Evolutionary conservation across 2,113 vertebrate genomes (phyloP), one percentile per base, ranked within the genome.

Genomic region (Protobothrops mucrosquamatus): DNA sequence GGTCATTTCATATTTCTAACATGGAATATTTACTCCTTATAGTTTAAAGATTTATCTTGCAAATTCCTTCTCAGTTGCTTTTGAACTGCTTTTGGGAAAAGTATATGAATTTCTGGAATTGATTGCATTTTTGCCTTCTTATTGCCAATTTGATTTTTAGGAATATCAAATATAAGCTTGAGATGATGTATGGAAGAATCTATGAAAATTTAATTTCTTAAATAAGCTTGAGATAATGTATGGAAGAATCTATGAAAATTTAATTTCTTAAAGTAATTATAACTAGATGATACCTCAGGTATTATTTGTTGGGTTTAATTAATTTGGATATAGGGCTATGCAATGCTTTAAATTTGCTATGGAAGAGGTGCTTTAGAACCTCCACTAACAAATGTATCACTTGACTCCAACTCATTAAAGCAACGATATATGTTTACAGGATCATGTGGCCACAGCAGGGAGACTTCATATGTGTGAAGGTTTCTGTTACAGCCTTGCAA

Each of bases 141-240:
- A 43, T 85, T 55, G 51, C 69, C 92, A 9, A 8, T 81, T 95
- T 87, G 85, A 9, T 74, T 92, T 90, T 94, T 94, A 94, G 74
- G 93, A 94, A 57, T 87, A 15, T 43, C 61, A 43, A 48, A 56
- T 88, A 56, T 81, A 39, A 39, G 8, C 23, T 94, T 94, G 59
- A 5, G 91, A 48, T 95, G 29, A 14, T 69, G 7, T 92, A 54
- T 92, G 57, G 86, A 69, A 43, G 54, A 39, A 81, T 81, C n/a
- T 39, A 20, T 81, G 69, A 81, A 64, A 81, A 34, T 81, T 8
- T 39, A 39, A 81, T 57, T 48, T 92, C 6, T 29, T 46, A 29
- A 86, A 56, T 81, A 39, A 39, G 8, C 23, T 94, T 94, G 59
- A 5, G 91, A 48, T 95, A 34, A 14, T 69, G 7, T 92, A 54